A percentile compares a stretch with the other conserved stretches of the same genome.
These are phyloP conservation scores for Lithophane semibrunnea DNA, from an alignment of 2,888 invertebrate species.

Conservation along the genomic window DNA sequence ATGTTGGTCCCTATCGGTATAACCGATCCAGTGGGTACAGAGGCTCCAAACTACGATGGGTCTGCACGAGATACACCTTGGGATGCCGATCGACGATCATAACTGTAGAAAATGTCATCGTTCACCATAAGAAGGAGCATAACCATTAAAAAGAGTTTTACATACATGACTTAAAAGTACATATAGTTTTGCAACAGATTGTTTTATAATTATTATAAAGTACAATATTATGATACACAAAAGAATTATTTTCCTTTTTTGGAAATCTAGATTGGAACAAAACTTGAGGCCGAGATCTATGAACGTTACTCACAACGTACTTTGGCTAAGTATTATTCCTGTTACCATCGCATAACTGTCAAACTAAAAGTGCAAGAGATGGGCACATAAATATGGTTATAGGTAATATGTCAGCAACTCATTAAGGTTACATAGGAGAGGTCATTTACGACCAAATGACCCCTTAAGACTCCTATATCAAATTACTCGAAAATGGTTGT, in stretches of 20 bases:
- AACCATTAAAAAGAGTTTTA: conserved; percentile 6
- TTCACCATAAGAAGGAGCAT: conserved; percentile 29
- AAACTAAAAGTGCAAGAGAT: not conserved
- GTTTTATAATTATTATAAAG: not conserved
- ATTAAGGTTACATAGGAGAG: no score
- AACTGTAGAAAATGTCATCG: conserved; percentile 38
- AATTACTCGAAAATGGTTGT: no score
- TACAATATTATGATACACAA: not conserved
- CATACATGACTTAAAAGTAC: not conserved
- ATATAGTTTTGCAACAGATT: not conserved
- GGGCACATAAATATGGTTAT: not conserved
- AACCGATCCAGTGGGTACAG: conserved; percentile 35
- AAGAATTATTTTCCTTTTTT: not conserved
- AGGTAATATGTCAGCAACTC: no score
- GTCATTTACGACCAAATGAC: no score
- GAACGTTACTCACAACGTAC: not conserved
- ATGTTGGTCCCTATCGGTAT: conserved; percentile 52
- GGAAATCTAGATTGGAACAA: not conserved
- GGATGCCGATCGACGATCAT: conserved; percentile 55
- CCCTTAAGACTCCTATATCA: no score
- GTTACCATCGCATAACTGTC: not conserved
- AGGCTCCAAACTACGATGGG: conserved; percentile 45
- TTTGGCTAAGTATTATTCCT: not conserved
- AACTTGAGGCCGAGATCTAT: not conserved
- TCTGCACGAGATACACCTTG: conserved; percentile 38